A percentile compares a stretch with the other conserved stretches of the same genome.
phyloP scores from a whole-genome alignment of 2,888 invertebrate genomes.

The Erynnis tages region DNA sequence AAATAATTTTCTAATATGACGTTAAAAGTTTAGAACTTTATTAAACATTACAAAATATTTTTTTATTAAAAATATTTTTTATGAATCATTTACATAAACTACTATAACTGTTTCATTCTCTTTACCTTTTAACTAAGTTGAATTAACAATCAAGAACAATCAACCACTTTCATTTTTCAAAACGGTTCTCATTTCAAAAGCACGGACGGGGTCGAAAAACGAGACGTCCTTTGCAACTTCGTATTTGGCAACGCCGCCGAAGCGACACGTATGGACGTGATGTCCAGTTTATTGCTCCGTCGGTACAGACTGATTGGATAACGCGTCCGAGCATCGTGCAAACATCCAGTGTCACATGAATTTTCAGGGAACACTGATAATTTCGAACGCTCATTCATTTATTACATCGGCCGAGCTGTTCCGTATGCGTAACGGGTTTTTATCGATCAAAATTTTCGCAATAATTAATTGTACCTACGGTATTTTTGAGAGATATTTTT shows the following conservation, averaged over 20 bases:
- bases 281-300: slow-evolving; percentile 62
- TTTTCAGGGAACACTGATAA: slow-evolving; percentile 22
- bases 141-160: no score
- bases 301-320: slow-evolving; percentile 59
- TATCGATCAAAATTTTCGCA: slow-evolving; percentile 26
- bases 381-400: slow-evolving; percentile 27
- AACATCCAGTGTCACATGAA: slow-evolving; percentile 13
- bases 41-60: no score
- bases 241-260: slow-evolving; percentile 19
- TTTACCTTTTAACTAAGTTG: no score
- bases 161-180: not conserved
- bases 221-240: slow-evolving; percentile 23
- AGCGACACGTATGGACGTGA: slow-evolving; percentile 59
- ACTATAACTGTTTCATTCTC: no score
- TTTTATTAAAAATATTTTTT: no score
- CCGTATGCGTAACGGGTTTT: slow-evolving; percentile 21
- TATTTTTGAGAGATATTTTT: not conserved
- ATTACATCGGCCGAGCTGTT: slow-evolving; percentile 19
- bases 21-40: no score
- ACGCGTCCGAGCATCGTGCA: slow-evolving; percentile 33
- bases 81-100: no score
- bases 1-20: no score
- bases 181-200: slow-evolving; percentile 13
- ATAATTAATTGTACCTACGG: slow-evolving; percentile 18
- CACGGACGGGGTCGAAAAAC: slow-evolving; percentile 12